Conservation (phyloP, 35 echinoderm and acorn worm genomes). For the Strongylocentrotus purpuratus region DNA sequence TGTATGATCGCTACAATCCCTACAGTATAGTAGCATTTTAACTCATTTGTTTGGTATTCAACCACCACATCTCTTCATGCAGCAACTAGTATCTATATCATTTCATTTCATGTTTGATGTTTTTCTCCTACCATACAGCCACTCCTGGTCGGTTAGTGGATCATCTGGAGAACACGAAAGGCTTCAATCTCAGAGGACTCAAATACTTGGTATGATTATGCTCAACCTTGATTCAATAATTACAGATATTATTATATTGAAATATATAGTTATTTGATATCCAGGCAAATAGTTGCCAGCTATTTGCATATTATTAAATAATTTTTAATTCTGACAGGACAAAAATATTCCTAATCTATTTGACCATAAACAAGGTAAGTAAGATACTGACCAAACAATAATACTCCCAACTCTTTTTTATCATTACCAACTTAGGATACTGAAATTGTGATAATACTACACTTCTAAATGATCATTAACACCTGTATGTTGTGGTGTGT, state of each 20-base stretch:
- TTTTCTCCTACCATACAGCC: slow-evolving; percentile 36
- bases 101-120: background rate
- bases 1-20: background rate
- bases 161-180: slow-evolving; percentile 97
- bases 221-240: too few relatives aligned
- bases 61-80: background rate
- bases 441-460: too few relatives aligned
- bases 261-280: background rate
- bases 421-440: too few relatives aligned
- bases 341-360: too few relatives aligned
- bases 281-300: background rate
- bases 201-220: slow-evolving; percentile 84
- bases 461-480: too few relatives aligned
- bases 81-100: background rate
- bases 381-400: too few relatives aligned
- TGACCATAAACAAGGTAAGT: too few relatives aligned
- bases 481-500: too few relatives aligned
- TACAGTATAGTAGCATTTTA: background rate
- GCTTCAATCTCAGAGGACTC: slow-evolving; percentile 85
- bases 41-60: background rate
- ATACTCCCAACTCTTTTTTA: too few relatives aligned
- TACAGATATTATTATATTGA: background rate
- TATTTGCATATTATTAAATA: background rate
- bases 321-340: too few relatives aligned
- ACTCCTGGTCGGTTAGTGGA: slow-evolving; percentile 90